phyloP scores from a whole-genome alignment of 2,888 invertebrate genomes.

The Hymenopus coronatus region DNA sequence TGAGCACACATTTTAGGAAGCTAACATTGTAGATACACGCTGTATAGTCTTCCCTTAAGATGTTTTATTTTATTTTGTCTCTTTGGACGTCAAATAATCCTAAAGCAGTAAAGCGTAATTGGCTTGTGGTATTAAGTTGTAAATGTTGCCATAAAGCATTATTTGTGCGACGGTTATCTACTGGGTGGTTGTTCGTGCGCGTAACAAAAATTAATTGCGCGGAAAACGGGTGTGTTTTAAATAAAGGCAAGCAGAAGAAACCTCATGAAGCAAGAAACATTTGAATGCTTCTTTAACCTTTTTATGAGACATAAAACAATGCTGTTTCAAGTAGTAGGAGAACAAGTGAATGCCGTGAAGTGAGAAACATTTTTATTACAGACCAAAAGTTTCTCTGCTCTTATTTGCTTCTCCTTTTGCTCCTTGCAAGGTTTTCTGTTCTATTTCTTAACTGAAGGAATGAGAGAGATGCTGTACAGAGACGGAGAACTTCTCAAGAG shows the following conservation, averaged over 20 bases:
- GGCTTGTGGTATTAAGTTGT: background rate
- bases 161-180: background rate
- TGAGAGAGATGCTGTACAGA: background rate
- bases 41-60: no score
- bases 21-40: no score
- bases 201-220: background rate
- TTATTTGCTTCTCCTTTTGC: background rate
- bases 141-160: background rate
- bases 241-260: background rate
- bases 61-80: background rate
- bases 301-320: background rate
- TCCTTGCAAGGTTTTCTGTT: background rate
- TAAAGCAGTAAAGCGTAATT: background rate
- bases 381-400: background rate
- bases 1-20: no score
- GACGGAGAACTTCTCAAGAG: background rate
- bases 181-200: background rate
- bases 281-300: background rate
- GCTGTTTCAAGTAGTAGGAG: background rate
- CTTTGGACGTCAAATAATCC: background rate
- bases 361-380: background rate
- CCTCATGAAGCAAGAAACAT: background rate
- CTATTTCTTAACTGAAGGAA: background rate
- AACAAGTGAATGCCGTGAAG: background rate
- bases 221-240: background rate